Evolutionary conservation across 2,888 invertebrate species (phyloP).

Genomic region (Microctonus hyperodae): DNA sequence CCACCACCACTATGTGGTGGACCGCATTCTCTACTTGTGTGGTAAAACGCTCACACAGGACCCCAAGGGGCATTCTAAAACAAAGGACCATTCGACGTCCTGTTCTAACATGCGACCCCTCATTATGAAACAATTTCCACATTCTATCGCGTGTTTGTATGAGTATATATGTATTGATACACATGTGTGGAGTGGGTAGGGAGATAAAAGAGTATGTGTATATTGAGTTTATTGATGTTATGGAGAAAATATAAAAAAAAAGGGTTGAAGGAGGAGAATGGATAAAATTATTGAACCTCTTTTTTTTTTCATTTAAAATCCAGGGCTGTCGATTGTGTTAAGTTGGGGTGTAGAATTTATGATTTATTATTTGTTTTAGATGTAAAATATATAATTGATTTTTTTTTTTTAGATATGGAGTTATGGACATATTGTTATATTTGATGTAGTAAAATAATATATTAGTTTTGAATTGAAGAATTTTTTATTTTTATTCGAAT

Average conservation of each 20-base stretch:
- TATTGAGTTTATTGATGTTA: too few species aligned
- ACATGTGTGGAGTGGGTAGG: background rate
- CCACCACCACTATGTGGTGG: constrained; percentile 36
- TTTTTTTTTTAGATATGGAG: too few species aligned
- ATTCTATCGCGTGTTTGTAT: constrained; percentile 9
- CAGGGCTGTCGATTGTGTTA: too few species aligned
- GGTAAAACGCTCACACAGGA: constrained; percentile 51
- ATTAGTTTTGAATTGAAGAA: background rate
- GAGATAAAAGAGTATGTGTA: constrained; percentile 15
- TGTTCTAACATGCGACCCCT: constrained; percentile 52
- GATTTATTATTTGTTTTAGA: too few species aligned
- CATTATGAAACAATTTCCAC: constrained; percentile 55
- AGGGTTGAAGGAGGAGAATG: too few species aligned
- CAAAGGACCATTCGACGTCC: constrained; percentile 46
- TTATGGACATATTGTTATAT: background rate
- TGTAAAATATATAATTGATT: too few species aligned
- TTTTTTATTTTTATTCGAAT: constrained; percentile 13
- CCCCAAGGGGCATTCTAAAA: constrained; percentile 55
- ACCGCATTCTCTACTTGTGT: constrained; percentile 58
- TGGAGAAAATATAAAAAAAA: too few species aligned
- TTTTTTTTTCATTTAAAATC: too few species aligned
- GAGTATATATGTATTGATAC: background rate
- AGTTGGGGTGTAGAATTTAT: too few species aligned
- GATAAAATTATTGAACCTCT: too few species aligned
- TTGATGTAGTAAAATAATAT: background rate